phyloP scores from a whole-genome alignment of 2,797 vertebrate genomes.

The Hydrolagus colliei region DNA sequence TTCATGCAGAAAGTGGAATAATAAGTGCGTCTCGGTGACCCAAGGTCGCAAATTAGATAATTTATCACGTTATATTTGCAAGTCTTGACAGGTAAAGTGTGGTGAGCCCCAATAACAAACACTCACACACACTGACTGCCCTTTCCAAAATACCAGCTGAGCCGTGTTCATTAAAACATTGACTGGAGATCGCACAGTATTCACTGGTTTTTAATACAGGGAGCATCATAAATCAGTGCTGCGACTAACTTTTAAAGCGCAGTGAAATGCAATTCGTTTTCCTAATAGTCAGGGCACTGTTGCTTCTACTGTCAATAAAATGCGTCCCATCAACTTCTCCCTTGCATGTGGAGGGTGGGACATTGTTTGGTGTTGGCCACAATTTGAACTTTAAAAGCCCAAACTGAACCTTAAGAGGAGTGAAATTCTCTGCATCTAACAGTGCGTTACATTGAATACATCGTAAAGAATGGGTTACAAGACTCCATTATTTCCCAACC shows the following conservation, averaged over 20 bases:
- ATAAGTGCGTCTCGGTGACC: not conserved
- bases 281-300: not conserved
- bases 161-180: not conserved
- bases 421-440: no score
- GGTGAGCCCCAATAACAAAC: not conserved
- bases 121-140: not conserved
- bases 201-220: not conserved
- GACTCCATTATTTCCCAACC: no score
- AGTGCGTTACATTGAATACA: no score
- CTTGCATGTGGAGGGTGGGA: no score
- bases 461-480: no score
- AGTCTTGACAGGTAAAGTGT: not conserved
- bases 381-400: no score
- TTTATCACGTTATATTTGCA: not conserved
- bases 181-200: not conserved
- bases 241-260: not conserved
- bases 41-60: not conserved
- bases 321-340: not conserved
- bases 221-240: not conserved
- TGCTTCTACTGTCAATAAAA: not conserved
- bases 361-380: no score
- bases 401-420: no score
- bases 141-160: not conserved
- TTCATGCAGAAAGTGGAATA: not conserved
- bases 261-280: not conserved